These are phyloP conservation scores for Platyrinchus mystaceus DNA, from an alignment of 2,797 vertebrate genomes.

Conservation along the genomic window DNA sequence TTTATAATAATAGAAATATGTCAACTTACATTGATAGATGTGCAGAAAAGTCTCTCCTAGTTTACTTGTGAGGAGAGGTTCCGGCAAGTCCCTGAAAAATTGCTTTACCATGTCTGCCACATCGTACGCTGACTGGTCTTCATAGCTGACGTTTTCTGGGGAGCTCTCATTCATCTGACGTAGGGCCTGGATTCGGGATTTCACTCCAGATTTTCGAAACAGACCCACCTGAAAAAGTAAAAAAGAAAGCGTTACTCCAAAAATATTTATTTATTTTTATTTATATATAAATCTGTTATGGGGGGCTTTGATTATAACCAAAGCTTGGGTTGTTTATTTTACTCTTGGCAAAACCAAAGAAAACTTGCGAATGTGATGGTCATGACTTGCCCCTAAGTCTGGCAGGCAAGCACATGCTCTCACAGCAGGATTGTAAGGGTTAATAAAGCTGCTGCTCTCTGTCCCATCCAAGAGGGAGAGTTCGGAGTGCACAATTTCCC, in stretches of 20 bases:
- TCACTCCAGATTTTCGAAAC: slow-evolving; percentile 97
- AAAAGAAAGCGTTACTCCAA: background rate
- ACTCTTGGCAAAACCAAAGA: background rate
- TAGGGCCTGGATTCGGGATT: slow-evolving; percentile 94
- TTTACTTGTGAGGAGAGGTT: slow-evolving; percentile 96
- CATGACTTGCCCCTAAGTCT: background rate
- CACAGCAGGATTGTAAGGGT: background rate
- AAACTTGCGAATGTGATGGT: background rate
- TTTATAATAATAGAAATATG: background rate
- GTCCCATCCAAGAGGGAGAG: background rate
- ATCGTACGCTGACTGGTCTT: slow-evolving; percentile 95
- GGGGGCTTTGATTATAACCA: background rate
- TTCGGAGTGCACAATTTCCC: slow-evolving; percentile 8
- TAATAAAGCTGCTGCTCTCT: background rate
- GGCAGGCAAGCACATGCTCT: background rate
- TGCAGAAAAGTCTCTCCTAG: slow-evolving; percentile 97
- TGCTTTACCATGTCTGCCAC: slow-evolving; percentile 99
- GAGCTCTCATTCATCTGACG: slow-evolving; percentile 94
- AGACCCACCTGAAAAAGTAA: slow-evolving; percentile 86
- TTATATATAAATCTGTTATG: background rate
- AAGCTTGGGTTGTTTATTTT: background rate
- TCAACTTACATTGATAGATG: slow-evolving; percentile 95
- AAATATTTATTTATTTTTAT: background rate
- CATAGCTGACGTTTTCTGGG: slow-evolving; percentile 91
- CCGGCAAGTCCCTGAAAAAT: slow-evolving; percentile 96